Conservation (phyloP, 2,888 invertebrate species). For the Steromphala cineraria region DNA sequence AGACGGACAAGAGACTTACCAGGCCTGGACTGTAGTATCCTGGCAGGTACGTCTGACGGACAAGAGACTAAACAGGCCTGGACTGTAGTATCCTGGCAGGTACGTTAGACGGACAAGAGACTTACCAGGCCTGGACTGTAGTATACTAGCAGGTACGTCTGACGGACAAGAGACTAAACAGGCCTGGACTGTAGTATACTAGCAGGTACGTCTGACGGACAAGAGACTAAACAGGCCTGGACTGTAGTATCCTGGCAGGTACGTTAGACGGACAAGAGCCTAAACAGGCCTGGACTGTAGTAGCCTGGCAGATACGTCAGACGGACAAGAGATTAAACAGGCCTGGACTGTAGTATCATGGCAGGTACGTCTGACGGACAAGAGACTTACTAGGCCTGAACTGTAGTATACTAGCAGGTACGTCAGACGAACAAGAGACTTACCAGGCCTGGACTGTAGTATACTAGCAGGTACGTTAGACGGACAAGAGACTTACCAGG, state of each 20-base stretch:
- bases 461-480: slow-evolving; percentile 88
- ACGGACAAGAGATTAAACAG: slow-evolving; percentile 85
- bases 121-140: slow-evolving; percentile 81
- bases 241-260: slow-evolving; percentile 88
- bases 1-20: slow-evolving; percentile 75
- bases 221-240: slow-evolving; percentile 83
- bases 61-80: slow-evolving; percentile 98
- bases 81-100: slow-evolving; percentile 92
- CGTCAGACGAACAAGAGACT: slow-evolving; percentile 84
- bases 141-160: slow-evolving; percentile 91
- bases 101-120: slow-evolving; percentile 84
- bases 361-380: slow-evolving; percentile 87
- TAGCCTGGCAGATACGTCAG: slow-evolving; percentile 96
- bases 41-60: slow-evolving; percentile 95
- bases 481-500: slow-evolving; percentile 76
- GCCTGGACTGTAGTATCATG: slow-evolving; percentile 91
- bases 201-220: slow-evolving; percentile 86
- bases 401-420: slow-evolving; percentile 95
- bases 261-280: slow-evolving; percentile 43
- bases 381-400: slow-evolving; percentile 83
- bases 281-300: slow-evolving; percentile 88
- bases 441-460: neutral
- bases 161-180: slow-evolving; percentile 76
- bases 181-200: slow-evolving; percentile 87
- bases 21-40: slow-evolving; percentile 93